A percentile compares a stretch with the other conserved stretches of the same genome.
Evolutionary conservation across 2,888 invertebrate species (phyloP).

Genomic region (Oscheius sp.): DNA sequence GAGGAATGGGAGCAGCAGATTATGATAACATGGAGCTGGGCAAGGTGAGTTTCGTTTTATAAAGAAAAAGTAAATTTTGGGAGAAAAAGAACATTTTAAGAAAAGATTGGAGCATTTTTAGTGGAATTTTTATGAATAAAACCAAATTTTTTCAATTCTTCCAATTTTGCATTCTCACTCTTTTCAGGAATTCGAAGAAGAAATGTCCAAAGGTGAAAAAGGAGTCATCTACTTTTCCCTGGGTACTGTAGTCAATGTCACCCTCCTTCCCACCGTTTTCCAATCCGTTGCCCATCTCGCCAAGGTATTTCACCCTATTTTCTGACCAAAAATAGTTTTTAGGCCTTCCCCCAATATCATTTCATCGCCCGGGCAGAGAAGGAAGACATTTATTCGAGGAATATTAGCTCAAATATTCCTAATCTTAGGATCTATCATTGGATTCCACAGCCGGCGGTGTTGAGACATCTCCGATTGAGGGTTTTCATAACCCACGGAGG

Average conservation of each 20-base stretch:
- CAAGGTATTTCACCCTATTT: constrained; percentile 25
- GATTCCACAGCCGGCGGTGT: constrained; percentile 48
- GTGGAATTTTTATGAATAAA: no score
- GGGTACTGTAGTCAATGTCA: constrained; percentile 56
- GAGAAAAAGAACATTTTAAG: neutral
- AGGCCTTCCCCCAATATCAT: constrained; percentile 54
- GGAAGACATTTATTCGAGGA: neutral
- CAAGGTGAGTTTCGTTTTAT: neutral
- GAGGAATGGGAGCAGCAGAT: constrained; percentile 45
- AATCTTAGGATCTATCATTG: constrained; percentile 52
- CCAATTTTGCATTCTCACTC: no score
- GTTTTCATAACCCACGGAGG: constrained; percentile 67
- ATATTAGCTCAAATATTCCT: neutral
- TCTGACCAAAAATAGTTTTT: constrained; percentile 46
- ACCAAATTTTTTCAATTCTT: no score
- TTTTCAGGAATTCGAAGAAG: constrained; percentile 39
- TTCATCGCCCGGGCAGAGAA: constrained; percentile 61
- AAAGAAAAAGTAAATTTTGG: no score
- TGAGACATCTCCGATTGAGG: constrained; percentile 47
- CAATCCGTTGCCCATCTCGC: neutral
- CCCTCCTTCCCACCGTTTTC: constrained; percentile 40
- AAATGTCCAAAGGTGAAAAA: constrained; percentile 52
- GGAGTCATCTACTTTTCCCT: constrained; percentile 57
- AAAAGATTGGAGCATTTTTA: neutral
- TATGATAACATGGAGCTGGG: neutral